Evolutionary conservation across 2,888 invertebrate genomes (phyloP).

Genomic region (Cistogaster globosa): DNA sequence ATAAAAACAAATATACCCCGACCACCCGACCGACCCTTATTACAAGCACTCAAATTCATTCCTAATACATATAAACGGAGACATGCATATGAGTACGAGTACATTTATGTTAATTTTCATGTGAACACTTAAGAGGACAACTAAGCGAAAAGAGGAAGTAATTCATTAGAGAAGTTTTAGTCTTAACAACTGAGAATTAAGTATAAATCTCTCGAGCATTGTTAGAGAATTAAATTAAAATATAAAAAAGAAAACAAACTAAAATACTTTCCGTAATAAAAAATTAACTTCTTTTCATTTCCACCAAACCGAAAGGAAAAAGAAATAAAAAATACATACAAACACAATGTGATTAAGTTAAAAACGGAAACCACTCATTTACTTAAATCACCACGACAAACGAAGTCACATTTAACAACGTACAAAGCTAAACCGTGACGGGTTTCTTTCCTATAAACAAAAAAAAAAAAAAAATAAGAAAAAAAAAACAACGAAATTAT

Average conservation of each 20-base stretch:
- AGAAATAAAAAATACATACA: not conserved
- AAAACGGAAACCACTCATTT: slow-evolving; percentile 72
- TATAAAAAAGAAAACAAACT: slow-evolving; percentile 26
- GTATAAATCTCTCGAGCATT: slow-evolving; percentile 49
- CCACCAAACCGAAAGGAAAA: slow-evolving; percentile 34
- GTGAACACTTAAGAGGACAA: slow-evolving; percentile 58
- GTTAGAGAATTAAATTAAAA: slow-evolving; percentile 58
- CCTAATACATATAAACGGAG: not conserved
- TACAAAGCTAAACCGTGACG: slow-evolving; percentile 32
- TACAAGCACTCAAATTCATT: slow-evolving; percentile 36
- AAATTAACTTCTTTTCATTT: slow-evolving; percentile 58
- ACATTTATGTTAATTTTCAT: slow-evolving; percentile 53
- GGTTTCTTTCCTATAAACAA: slow-evolving; percentile 47
- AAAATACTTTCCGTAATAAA: slow-evolving; percentile 52
- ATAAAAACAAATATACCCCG: slow-evolving; percentile 2
- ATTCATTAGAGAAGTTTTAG: slow-evolving; percentile 65
- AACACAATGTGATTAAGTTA: slow-evolving; percentile 5
- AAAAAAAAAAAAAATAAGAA: not conserved
- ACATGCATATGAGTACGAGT: not conserved
- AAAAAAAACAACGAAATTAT: slow-evolving; percentile 12
- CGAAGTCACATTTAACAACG: slow-evolving; percentile 10
- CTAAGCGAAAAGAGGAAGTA: slow-evolving; percentile 57
- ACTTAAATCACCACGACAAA: slow-evolving; percentile 65
- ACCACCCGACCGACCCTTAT: not conserved
- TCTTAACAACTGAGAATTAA: slow-evolving; percentile 59